phyloP scores from a whole-genome alignment of 2,797 vertebrate genomes.

The Megaceryle alcyon region DNA sequence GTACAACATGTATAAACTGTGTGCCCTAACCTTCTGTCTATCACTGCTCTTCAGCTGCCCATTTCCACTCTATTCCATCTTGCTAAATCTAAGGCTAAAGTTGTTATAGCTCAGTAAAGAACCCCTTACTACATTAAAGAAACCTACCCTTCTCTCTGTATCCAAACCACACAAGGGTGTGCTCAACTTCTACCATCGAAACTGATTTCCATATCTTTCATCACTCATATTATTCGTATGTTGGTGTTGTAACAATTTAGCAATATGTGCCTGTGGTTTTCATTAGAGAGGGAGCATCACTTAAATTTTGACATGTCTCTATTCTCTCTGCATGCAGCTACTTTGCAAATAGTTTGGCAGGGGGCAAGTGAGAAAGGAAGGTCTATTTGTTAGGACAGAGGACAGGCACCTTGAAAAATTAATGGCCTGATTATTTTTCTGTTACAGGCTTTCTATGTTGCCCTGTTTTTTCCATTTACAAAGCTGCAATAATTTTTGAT shows the following conservation, averaged over 20 bases:
- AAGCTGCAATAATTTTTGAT: slow-evolving; percentile 6
- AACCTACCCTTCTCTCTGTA: not conserved
- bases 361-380: not conserved
- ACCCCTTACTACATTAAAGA: not conserved
- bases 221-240: not conserved
- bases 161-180: not conserved
- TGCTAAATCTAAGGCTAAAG: not conserved
- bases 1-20: rapidly evolving
- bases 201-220: slow-evolving; percentile 12
- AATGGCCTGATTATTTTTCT: not conserved
- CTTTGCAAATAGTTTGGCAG: slow-evolving; percentile 1
- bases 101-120: not conserved
- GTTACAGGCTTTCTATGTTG: not conserved
- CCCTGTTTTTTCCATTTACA: not conserved
- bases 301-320: not conserved
- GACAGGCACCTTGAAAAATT: not conserved
- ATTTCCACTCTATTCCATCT: not conserved
- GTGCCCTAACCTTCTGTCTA: not conserved
- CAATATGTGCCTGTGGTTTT: not conserved
- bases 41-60: not conserved
- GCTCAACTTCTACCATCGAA: not conserved
- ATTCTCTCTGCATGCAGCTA: not conserved
- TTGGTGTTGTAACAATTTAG: not conserved
- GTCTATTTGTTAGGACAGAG: not conserved
- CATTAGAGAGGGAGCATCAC: not conserved